phyloP scores from a whole-genome alignment of 53 echinoderm and acorn worm species.

The Hippasteria phrygiana region DNA sequence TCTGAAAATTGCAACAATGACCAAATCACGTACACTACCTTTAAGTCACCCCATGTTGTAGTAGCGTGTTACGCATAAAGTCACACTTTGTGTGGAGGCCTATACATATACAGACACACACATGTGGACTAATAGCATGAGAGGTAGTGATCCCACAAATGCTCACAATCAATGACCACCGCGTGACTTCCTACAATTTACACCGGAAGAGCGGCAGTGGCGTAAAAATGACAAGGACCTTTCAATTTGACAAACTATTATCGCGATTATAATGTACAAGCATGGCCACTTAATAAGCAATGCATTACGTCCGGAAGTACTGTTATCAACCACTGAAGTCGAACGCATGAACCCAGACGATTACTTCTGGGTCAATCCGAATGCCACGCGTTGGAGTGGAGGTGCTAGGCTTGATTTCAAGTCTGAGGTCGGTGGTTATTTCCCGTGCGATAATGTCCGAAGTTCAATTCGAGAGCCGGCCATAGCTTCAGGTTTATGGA shows the following conservation, averaged over 20 bases:
- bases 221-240: neutral
- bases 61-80: no score
- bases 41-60: no score
- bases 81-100: no score
- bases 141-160: no score
- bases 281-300: neutral
- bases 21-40: no score
- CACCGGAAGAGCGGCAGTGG: neutral
- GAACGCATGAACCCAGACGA: neutral
- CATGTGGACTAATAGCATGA: no score
- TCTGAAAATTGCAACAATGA: no score
- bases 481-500: no score
- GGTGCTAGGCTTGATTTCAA: neutral
- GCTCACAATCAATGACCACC: no score
- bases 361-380: neutral
- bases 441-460: no score
- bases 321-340: neutral
- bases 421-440: neutral
- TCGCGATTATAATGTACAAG: neutral
- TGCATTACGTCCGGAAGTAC: conserved; percentile 1
- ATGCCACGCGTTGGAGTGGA: neutral
- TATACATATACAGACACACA: neutral
- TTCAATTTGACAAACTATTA: conserved; percentile 1
- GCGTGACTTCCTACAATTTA: no score
- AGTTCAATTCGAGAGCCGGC: no score